Evolutionary conservation across 1,140 invertebrate genomes (phyloP), one percentile per base, ranked within the genome.

Genomic region (Diachasmimorpha longicaudata): DNA sequence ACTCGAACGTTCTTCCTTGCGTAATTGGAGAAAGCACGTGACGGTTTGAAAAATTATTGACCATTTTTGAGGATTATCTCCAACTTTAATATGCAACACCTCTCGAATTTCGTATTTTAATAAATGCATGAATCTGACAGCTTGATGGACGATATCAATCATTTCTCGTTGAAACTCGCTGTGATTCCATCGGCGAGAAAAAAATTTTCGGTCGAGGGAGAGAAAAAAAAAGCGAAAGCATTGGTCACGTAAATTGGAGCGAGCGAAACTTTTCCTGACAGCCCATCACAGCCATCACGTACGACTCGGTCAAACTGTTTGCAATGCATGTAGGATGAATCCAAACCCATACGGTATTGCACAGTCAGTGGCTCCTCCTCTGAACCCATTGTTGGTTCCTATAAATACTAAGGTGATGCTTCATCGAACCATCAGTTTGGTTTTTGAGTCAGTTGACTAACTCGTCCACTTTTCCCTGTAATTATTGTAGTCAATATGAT

Each of bases 391-490:
- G 44, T 70, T 71, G 44, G 73, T 82, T 83, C 72, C 83, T 88
- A 89, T 89, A 89, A 89, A 89, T 88, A 88, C 87, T 80, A 84
- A 80, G 79, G 81, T 80, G 74, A 77, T 71, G 75, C 70, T 78
- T 82, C 80, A 82, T 31, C 67, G 70, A 72, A 78, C 83, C 78
- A 83, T 87, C 84, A 89, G 87, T 89, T 82, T 82, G 68, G 68
- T 79, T 78, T 80, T 81, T 73, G 70, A 77, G 74, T 68, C 79
- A 66, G 72, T 81, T 81, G 25, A 80, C 70, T 78, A 78, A 78
- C 76, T 76, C 74, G 52, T 44, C 16, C 44, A 21, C 68, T 68
- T 63, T 70, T 23, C 52, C 16, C 25, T 46, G 37, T 39, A 75
- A 75, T 23, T 11, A 55, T 75, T 75, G 72, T 67, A 8, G 80